Percentiles rank a stretch among this genome's conserved stretches.
These are phyloP conservation scores for Physocephala rufipes DNA, from an alignment of 2,888 invertebrate genomes.

Conservation along the genomic window DNA sequence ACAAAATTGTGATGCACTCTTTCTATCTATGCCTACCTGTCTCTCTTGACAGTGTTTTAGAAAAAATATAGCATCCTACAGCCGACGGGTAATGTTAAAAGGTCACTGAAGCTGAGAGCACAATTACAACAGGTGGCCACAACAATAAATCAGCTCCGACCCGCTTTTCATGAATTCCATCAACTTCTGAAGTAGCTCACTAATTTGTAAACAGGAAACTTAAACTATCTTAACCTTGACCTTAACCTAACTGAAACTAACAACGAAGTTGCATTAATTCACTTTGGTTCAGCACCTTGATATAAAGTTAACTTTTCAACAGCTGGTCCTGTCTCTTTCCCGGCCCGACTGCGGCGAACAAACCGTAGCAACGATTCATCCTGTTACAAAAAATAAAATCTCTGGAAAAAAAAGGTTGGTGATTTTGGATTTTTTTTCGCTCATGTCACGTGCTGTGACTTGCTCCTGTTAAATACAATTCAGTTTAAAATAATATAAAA, in stretches of 20 bases:
- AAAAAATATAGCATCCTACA: too few species aligned
- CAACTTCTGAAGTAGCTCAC: too few species aligned
- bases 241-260: too few species aligned
- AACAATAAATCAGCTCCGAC: background rate
- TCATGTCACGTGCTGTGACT: background rate
- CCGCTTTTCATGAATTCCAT: background rate
- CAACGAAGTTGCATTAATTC: constrained; percentile 35
- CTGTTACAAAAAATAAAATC: constrained; percentile 18
- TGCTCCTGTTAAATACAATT: background rate
- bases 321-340: background rate
- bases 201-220: too few species aligned
- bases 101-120: too few species aligned
- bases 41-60: too few species aligned
- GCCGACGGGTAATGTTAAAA: too few species aligned
- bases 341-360: background rate
- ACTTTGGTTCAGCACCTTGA: constrained; percentile 23
- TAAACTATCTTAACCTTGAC: too few species aligned
- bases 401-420: constrained; percentile 26
- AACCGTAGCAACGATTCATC: background rate
- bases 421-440: constrained; percentile 24
- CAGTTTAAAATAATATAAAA: too few species aligned
- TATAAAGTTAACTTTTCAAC: constrained; percentile 29
- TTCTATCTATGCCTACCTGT: constrained; percentile 13
- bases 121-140: background rate
- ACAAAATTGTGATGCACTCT: background rate